These are phyloP conservation scores for Lysiphlebus fabarum DNA, from an alignment of 1,140 invertebrate species.

Conservation along the genomic window DNA sequence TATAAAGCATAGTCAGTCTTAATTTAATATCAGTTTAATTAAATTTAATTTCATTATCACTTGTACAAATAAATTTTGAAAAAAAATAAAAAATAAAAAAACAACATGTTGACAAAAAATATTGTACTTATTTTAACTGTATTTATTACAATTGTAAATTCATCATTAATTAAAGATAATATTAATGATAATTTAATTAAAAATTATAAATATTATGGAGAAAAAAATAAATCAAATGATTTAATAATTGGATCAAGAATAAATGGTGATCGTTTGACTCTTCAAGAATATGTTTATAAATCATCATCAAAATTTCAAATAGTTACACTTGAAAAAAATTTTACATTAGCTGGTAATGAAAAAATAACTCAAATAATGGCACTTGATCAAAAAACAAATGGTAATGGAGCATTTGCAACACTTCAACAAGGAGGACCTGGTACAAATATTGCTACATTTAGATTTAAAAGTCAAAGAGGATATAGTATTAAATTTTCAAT, in stretches of 20 bases:
- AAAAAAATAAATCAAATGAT: constrained; percentile 25
- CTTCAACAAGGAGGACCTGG: constrained; percentile 49
- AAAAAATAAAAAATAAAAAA: too few species aligned
- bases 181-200: too few species aligned
- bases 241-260: constrained; percentile 38
- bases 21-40: too few species aligned
- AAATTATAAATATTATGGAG: too few species aligned
- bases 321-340: constrained; percentile 37
- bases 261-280: constrained; percentile 36
- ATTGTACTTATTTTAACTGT: too few species aligned
- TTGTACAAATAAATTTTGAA: too few species aligned
- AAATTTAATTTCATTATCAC: too few species aligned
- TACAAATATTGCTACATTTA: constrained; percentile 46
- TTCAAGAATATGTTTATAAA: constrained; percentile 35
- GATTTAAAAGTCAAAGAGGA: constrained; percentile 56
- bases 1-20: too few species aligned
- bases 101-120: too few species aligned
- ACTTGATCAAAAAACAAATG: constrained; percentile 55
- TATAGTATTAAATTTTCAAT: constrained; percentile 57
- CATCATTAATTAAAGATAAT: too few species aligned
- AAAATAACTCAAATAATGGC: constrained; percentile 55
- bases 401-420: constrained; percentile 53
- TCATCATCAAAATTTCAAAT: constrained; percentile 47
- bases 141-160: too few species aligned
- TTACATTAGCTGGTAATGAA: constrained; percentile 32